A percentile compares a stretch with the other conserved stretches of the same genome.
Conservation (phyloP, 2,113 vertebrate species). For the Ophthalmolycus amberensis region DNA sequence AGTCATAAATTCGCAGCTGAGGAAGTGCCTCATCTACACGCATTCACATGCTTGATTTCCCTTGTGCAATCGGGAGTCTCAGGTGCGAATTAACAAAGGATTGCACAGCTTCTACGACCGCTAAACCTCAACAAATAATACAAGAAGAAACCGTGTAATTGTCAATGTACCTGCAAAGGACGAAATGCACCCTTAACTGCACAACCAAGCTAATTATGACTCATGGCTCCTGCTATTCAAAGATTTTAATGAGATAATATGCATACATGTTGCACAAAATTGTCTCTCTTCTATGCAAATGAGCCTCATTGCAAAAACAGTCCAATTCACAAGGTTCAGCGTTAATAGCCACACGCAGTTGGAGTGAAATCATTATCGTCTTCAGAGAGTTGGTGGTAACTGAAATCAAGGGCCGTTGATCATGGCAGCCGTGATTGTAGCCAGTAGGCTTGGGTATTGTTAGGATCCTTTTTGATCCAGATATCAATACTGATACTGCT, state of each 20-base stretch:
- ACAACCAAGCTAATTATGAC: background rate
- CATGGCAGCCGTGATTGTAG: background rate
- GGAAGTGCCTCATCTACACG: constrained; percentile 3
- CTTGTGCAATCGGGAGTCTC: background rate
- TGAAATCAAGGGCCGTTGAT: no score
- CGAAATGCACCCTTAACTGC: background rate
- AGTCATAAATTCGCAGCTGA: constrained; percentile 27
- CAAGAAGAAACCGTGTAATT: background rate
- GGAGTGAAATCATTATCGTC: background rate
- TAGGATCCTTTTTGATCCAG: background rate
- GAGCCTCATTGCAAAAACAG: background rate
- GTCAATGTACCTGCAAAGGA: background rate
- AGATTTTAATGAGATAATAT: background rate
- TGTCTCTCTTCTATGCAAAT: background rate
- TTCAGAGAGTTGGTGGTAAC: background rate
- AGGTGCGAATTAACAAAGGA: background rate
- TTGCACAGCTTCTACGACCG: background rate
- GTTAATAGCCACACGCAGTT: background rate
- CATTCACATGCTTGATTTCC: constrained; percentile 46
- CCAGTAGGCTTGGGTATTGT: background rate
- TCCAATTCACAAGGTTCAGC: background rate
- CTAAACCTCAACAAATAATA: background rate
- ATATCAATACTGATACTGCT: background rate
- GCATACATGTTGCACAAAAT: background rate
- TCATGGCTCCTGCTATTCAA: background rate